phyloP scores from a whole-genome alignment of 37 sponge, comb jelly and placozoan species.

The Oopsacas minuta region DNA sequence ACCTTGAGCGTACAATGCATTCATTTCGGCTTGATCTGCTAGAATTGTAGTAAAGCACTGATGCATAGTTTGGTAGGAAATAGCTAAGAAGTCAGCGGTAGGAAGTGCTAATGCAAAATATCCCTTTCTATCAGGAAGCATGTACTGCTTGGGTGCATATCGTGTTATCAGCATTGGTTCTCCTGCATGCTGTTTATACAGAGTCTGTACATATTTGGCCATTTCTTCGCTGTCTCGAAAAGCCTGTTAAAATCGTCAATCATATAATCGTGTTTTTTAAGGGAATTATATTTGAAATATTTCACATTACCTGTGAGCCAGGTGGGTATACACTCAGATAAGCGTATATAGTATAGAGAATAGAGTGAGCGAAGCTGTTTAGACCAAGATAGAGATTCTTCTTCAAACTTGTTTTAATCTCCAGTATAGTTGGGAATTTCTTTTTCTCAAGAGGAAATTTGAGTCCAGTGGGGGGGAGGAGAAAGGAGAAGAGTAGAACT shows the following conservation, averaged over 20 bases:
- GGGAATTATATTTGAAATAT: too few relatives aligned
- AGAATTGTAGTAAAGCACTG: not conserved
- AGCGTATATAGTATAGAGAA: not conserved
- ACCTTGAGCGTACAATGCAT: not conserved
- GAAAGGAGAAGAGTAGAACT: not conserved
- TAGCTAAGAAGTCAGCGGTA: not conserved
- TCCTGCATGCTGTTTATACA: not conserved
- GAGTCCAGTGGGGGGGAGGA: slow-evolving; percentile 1
- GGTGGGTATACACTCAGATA: not conserved
- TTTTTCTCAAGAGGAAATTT: not conserved
- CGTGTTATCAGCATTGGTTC: not conserved
- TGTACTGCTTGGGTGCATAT: not conserved
- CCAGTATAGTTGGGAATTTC: not conserved
- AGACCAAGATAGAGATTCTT: not conserved
- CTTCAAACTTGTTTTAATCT: not conserved
- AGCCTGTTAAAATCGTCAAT: not conserved
- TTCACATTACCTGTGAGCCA: not conserved
- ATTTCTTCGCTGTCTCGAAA: slow-evolving; percentile 8
- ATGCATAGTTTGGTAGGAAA: not conserved
- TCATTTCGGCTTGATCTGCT: not conserved
- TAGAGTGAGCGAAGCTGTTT: not conserved
- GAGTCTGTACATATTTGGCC: not conserved
- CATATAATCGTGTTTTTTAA: too few relatives aligned
- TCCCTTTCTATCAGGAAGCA: not conserved
- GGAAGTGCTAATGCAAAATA: not conserved